These are phyloP conservation scores for Physella acuta DNA, from an alignment of 1,140 invertebrate species.

Conservation along the genomic window DNA sequence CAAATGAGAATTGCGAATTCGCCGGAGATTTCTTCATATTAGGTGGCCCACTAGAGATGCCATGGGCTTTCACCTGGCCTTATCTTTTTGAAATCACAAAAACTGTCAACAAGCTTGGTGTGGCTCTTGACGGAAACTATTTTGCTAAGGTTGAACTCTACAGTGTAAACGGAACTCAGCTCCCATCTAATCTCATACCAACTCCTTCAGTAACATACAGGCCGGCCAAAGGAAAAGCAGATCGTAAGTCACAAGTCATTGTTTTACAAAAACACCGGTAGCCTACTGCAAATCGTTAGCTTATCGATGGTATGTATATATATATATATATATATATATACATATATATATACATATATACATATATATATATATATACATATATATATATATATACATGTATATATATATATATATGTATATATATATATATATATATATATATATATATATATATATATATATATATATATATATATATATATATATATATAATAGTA, in stretches of 20 bases:
- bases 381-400: no score
- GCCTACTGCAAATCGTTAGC: no score
- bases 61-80: constrained; percentile 29
- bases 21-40: constrained; percentile 37
- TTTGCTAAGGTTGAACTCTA: constrained; percentile 21
- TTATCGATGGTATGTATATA: no score
- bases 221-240: constrained; percentile 20
- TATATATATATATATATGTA: no score
- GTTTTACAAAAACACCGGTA: no score
- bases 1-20: constrained; percentile 25
- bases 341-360: no score
- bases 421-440: no score
- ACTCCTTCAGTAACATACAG: constrained; percentile 25
- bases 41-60: constrained; percentile 33
- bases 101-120: constrained; percentile 10
- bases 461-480: no score
- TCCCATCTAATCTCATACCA: constrained; percentile 17
- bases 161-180: constrained; percentile 30
- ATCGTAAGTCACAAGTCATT: constrained; percentile 35
- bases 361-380: no score
- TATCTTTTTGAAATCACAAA: constrained; percentile 30
- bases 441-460: no score
- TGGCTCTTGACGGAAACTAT: constrained; percentile 22
- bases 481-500: no score
- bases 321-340: no score